These are phyloP conservation scores for Acyrthosiphon pisum DNA, from an alignment of 1,140 invertebrate genomes.

Conservation along the genomic window DNA sequence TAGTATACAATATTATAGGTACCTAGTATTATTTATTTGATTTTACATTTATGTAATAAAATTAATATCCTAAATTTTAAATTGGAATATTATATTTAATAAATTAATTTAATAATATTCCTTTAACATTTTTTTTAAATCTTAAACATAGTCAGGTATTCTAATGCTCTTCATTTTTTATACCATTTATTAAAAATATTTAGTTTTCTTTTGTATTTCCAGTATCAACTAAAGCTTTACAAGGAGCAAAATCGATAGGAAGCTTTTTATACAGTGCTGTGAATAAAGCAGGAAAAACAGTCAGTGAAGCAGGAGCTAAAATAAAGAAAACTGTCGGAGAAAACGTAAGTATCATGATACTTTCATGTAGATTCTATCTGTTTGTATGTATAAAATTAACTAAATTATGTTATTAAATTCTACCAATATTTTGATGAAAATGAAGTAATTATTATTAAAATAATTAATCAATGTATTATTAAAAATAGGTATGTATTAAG, in stretches of 20 bases:
- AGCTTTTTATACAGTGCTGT: slow-evolving; percentile 90
- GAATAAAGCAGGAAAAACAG: slow-evolving; percentile 83
- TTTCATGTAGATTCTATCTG: background rate
- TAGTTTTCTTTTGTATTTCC: slow-evolving; percentile 27
- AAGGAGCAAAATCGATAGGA: slow-evolving; percentile 89
- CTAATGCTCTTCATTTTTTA: background rate
- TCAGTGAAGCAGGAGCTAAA: slow-evolving; percentile 80
- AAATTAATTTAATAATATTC: background rate
- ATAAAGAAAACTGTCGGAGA: slow-evolving; percentile 96
- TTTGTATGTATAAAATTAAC: background rate
- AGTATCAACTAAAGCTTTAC: slow-evolving; percentile 79
- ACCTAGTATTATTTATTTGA: background rate
- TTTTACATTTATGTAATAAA: background rate
- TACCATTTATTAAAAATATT: no score
- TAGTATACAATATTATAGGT: no score
- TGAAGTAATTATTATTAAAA: background rate
- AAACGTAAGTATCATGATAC: slow-evolving; percentile 73
- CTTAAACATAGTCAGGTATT: no score
- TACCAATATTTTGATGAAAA: slow-evolving; percentile 9
- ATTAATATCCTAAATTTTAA: background rate
- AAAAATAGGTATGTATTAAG: no score
- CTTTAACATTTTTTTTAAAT: no score
- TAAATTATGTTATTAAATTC: background rate
- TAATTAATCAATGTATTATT: background rate
- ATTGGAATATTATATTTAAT: background rate